phyloP scores from a whole-genome alignment of 2,888 invertebrate genomes.

The Diabrotica balteata region DNA sequence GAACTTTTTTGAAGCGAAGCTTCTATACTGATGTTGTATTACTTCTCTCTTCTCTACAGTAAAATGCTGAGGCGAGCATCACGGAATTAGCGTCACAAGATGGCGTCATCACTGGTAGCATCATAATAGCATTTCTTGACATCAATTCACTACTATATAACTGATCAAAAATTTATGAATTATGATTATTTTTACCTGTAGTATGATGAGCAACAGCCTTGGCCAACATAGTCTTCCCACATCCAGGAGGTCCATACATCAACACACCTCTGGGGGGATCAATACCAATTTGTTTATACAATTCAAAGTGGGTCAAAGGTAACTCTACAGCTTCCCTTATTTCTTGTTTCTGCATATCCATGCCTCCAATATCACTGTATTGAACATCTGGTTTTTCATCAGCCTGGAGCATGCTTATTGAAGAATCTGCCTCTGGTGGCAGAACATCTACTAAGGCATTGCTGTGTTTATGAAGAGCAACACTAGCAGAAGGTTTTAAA shows the following conservation, averaged over 20 bases:
- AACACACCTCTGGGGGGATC: slow-evolving; percentile 91
- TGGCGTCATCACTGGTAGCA: too few species aligned
- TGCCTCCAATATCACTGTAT: slow-evolving; percentile 98
- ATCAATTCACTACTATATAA: too few species aligned
- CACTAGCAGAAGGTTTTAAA: slow-evolving; percentile 96
- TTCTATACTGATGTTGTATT: too few species aligned
- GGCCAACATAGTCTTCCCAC: slow-evolving; percentile 99
- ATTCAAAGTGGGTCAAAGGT: slow-evolving; percentile 96
- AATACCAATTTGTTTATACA: slow-evolving; percentile 98
- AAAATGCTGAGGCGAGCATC: too few species aligned
- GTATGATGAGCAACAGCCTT: slow-evolving; percentile 99
- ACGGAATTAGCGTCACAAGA: too few species aligned
- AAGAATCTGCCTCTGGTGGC: slow-evolving; percentile 98
- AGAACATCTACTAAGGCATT: slow-evolving; percentile 99
- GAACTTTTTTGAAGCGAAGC: too few species aligned
- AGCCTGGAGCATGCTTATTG: slow-evolving; percentile 95
- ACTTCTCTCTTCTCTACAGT: too few species aligned
- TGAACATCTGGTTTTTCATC: slow-evolving; percentile 98
- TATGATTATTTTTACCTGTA: slow-evolving; percentile 68
- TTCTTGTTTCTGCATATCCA: slow-evolving; percentile 99
- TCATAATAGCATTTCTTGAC: too few species aligned
- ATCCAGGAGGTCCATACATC: slow-evolving; percentile 99
- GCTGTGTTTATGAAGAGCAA: slow-evolving; percentile 98
- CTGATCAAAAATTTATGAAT: slow-evolving; percentile 15
- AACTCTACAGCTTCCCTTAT: slow-evolving; percentile 98